phyloP scores from a whole-genome alignment of 2,888 invertebrate genomes.

The Epinotia bilunana region DNA sequence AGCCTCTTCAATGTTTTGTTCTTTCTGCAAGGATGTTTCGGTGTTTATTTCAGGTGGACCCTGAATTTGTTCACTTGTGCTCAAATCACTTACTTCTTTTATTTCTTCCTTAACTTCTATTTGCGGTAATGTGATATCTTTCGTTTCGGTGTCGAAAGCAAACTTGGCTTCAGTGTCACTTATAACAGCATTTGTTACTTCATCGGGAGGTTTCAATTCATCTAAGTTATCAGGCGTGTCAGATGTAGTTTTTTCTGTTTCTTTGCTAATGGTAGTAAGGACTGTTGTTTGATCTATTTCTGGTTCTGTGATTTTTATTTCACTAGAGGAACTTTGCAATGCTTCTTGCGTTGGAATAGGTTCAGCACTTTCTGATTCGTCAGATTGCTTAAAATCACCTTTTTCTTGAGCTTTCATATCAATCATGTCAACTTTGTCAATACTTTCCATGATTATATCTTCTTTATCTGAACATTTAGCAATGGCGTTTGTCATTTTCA shows the following conservation, averaged over 20 bases:
- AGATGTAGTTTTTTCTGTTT: background rate
- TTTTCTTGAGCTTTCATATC: background rate
- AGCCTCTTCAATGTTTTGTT: background rate
- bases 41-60: background rate
- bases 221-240: background rate
- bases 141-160: background rate
- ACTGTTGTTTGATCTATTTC: background rate
- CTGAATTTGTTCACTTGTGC: background rate
- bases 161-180: background rate
- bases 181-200: background rate
- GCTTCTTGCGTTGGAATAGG: too few species aligned
- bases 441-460: conserved; percentile 33
- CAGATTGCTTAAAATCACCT: background rate
- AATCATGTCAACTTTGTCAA: conserved; percentile 12
- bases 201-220: background rate
- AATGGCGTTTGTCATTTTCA: conserved; percentile 51
- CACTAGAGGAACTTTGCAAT: background rate
- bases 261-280: background rate
- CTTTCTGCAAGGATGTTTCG: background rate
- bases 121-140: background rate
- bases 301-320: background rate
- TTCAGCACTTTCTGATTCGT: background rate
- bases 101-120: background rate
- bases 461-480: conserved; percentile 45
- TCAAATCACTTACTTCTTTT: background rate